Base-by-base conservation (phyloP, 2,797 vertebrate species). In the Sorex maritimensis region DNA sequence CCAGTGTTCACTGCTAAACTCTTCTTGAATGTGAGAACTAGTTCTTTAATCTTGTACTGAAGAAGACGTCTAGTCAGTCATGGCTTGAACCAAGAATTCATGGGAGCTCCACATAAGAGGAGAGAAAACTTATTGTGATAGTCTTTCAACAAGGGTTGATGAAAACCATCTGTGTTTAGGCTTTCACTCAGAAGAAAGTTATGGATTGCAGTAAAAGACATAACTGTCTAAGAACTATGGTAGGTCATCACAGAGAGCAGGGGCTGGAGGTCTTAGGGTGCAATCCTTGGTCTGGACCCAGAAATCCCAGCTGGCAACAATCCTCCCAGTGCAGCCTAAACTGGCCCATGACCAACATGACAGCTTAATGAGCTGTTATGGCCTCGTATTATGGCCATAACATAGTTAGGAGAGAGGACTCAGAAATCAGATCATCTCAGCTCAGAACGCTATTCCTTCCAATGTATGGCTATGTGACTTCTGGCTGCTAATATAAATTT, bases 251-350 rank as follows among this genome's bases (percentile, higher is more conserved):
- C 30, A 74, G 38, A 68, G 34, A 46, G 34, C 26, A 52, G 46
- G 24, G 58, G 41, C 21, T 30, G 23, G 58, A 71, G 49, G 34
- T 73, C 38, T 61, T n/a, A 17, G 9, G 26, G 63, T 44, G 34
- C 34, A 81, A 30, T 86, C 82, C 61, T 92, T 95, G 82, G 38
- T 81, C n/a, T 23, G 14, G 77, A 78, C 41, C 38, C 71, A 86
- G 91, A 75, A 92, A 82, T 86, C 52, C 67, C 75, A 81, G 30
- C 63, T 81, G 77, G 44, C 52, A 55, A 14, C 55, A 78, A 55
- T 30, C 71, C n/a, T 82, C 81, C 58, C 21, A 67, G 5, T 82
- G 44, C 34, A 89, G 19, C 28, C 67, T 78, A 52, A 92, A 86
- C 44, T 77, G 71, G 28, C 38, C 44, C 14, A 1, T 92, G 71